Base-by-base conservation (phyloP, 2,888 invertebrate species). In the Epistrophe eligans region DNA sequence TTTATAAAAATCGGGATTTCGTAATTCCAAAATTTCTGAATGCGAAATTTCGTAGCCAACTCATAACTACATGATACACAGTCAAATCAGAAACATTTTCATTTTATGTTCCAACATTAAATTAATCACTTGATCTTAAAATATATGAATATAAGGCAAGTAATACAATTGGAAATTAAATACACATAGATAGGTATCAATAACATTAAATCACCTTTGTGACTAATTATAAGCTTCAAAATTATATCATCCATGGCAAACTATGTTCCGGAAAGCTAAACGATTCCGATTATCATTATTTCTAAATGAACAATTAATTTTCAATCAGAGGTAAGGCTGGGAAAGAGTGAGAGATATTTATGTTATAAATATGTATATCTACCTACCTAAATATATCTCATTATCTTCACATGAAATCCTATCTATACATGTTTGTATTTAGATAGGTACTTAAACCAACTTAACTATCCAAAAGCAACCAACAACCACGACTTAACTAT, bases 251-350 rank as follows among this genome's bases (percentile, higher is more conserved):
- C 40, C 13, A 32, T 64, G 17, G 45, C 43, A 64, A 64, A 28
- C 45, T 35, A 19, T 19, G 1, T 17, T 50, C 48, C 66, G 48
- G 66, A 66, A 19, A 66, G 13, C 66, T 48, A 32, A 66, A 66
- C 45, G 7, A 50, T 48, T 50, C 24, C 17, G 35, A 52, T 70
- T 52, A 35, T 67, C 0, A 52, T 38, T 17, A 24, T 15, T 15
- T 38, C 11, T n/a, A 40, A n/a, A 52, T 52, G 40, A 70, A 52
- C 70, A 70, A 70, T 70, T 70, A 70, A 70, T 52, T 70, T n/a
- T 15, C 38, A 70, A 52, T 52, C 38, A 40, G 9, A 1, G 13
- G 19, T 43, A 8, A 15, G 43, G 38, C 17, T 38, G 38, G 11
- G 15, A 55, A 55, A 28, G 24, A 17, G 24, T 2, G 17, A 62